These are phyloP conservation scores for Limenitis camilla DNA, from an alignment of 2,888 invertebrate genomes.

Conservation along the genomic window DNA sequence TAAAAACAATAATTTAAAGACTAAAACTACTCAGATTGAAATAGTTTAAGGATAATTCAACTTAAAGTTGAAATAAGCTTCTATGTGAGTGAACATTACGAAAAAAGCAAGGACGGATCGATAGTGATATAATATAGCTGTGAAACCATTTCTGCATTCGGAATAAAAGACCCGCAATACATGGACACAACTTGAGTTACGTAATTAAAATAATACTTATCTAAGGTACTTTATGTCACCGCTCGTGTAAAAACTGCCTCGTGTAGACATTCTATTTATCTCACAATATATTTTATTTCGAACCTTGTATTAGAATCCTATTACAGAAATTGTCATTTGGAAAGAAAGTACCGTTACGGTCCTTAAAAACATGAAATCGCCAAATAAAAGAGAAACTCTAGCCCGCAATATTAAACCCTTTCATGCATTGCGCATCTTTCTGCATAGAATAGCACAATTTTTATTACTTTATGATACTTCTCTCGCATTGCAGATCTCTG, in stretches of 20 bases:
- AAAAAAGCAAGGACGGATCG: too few species aligned
- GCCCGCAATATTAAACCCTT: slow-evolving; percentile 62
- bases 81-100: too few species aligned
- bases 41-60: too few species aligned
- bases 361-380: slow-evolving; percentile 32
- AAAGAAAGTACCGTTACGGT: slow-evolving; percentile 58
- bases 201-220: slow-evolving; percentile 29
- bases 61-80: too few species aligned
- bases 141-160: too few species aligned
- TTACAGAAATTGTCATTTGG: slow-evolving; percentile 46
- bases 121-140: too few species aligned
- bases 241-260: slow-evolving; percentile 36
- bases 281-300: slow-evolving; percentile 32
- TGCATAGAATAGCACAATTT: slow-evolving; percentile 67
- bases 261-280: slow-evolving; percentile 52
- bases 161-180: too few species aligned
- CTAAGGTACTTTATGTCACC: slow-evolving; percentile 20
- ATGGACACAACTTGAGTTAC: too few species aligned
- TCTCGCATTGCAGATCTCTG: slow-evolving; percentile 61
- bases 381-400: slow-evolving; percentile 57
- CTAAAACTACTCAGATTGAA: too few species aligned
- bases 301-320: slow-evolving; percentile 43
- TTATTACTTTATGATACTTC: slow-evolving; percentile 63
- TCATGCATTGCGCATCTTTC: slow-evolving; percentile 48
- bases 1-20: too few species aligned